Evolutionary conservation across 2,888 invertebrate genomes (phyloP), one percentile per base, ranked within the genome.

Genomic region (Synanthedon formicaeformis): DNA sequence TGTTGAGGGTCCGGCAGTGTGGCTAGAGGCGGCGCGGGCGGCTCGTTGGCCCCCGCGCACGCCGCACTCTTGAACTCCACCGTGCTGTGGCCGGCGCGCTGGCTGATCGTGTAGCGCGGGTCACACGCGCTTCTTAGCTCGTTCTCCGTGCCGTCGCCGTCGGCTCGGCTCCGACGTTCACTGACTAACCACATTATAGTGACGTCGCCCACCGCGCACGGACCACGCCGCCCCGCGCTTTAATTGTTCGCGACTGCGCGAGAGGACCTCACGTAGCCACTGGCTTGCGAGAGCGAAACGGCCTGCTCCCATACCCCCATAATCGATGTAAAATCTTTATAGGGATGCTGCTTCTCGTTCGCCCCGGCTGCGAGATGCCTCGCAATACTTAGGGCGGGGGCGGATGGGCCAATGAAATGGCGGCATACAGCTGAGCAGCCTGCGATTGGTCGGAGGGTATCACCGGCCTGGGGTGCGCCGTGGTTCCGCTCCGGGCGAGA

Each of bases 61-160:
- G 91, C 91, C 79, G 91, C 91, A 87, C 92, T 91, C 90, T 93
- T 94, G 92, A 92, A 94, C 91, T 92, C 94, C 93, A 91, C 93
- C 92, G 92, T 92, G 92, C 90, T 88, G 92, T 91, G 89, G 90
- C 81, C 81, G 78, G 78, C 69, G 71, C 80, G 81, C 72, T 77
- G 81, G 78, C 81, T 74, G 65, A 81, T 75, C 78, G 81, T 73
- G 79, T 81, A 81, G 83, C 83, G 81, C 80, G 75, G 71, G 67
- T 80, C 78, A 69, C 76, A 77, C 76, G 75, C 81, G 77, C 78
- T 74, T 62, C 81, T 70, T 56, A 64, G 60, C 54, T 83, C 84
- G 78, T 79, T 80, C 60, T 83, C 81, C 72, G 75, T 72, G 67
- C 78, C 78, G 73, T 79, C 81, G 76, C 81, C 82, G 87, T 88